A percentile compares a stretch with the other conserved stretches of the same genome.
These are phyloP conservation scores for Sebastes jordani DNA, from an alignment of 2,797 vertebrate species.

Conservation along the genomic window DNA sequence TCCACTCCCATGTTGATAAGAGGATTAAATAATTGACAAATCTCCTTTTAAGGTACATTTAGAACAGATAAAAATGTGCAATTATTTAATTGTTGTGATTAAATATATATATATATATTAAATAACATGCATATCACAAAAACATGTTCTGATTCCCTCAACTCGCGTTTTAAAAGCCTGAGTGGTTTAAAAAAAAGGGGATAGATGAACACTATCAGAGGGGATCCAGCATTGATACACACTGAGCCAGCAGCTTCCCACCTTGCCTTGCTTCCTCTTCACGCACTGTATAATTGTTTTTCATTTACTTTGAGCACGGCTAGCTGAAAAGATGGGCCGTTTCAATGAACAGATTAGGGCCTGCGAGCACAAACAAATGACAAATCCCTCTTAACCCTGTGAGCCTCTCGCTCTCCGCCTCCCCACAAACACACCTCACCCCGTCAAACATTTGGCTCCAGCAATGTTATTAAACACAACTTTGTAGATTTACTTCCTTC, in stretches of 20 bases:
- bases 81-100: too few species aligned
- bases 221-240: constrained; percentile 25
- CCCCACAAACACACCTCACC: constrained; percentile 69
- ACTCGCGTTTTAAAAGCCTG: constrained; percentile 10
- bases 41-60: too few species aligned
- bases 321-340: constrained; percentile 90
- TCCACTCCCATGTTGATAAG: too few species aligned
- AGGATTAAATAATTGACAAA: too few species aligned
- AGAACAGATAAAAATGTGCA: too few species aligned
- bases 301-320: constrained; percentile 88
- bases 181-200: constrained; percentile 13
- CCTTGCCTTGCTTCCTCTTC: constrained; percentile 60
- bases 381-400: constrained; percentile 97
- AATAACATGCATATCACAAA: not conserved
- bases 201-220: constrained; percentile 27
- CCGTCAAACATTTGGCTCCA: constrained; percentile 89
- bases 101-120: too few species aligned
- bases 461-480: constrained; percentile 98
- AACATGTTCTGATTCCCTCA: not conserved
- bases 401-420: constrained; percentile 81
- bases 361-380: constrained; percentile 95
- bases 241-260: constrained; percentile 55
- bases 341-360: constrained; percentile 96
- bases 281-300: constrained; percentile 80
- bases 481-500: constrained; percentile 97